Evolutionary conservation across 2,797 vertebrate genomes (phyloP), one percentile per base, ranked within the genome.

Genomic region (Luscinia luscinia): DNA sequence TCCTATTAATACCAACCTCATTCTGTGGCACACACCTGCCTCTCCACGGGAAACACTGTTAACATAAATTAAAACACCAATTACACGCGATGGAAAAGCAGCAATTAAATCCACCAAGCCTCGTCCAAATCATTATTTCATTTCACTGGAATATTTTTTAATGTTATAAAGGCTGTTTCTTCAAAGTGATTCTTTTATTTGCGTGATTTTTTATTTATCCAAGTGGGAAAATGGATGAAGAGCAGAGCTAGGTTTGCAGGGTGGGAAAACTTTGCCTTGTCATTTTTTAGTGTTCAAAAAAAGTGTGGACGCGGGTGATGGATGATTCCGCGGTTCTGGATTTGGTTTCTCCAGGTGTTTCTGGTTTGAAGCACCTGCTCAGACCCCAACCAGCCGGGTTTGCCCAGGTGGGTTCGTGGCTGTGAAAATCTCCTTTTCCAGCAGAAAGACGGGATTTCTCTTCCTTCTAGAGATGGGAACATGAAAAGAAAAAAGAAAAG

Each of bases 391-490:
- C 4, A 9, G 4, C 9, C 32, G 30, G 2, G 32, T 6, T 9
- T 21, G 52, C 36, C 15, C 70, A 15, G 67, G 51, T 45, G 74
- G 28, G 49, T 7, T 52, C 4, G n/a, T 0, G 67, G 55, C 15
- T 23, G 12, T 3, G 20, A 0, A 2, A 14, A 12, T 21, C 7
- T 30, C 6, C 3, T 21, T 9, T 15, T 2, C 1, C 0, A 0
- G 18, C 2, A 4, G 8, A 16, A 57, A 38, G 51, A 38, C 48
- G 15, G 5, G 13, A 1, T 10, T 1, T 49, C 24, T 51, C 15
- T 27, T 46, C 5, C 2, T 54, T 5, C 8, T 1, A 1, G 8
- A 43, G 10, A 36, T 3, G 6, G 34, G 18, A 34, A 4, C 2
- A 4, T 10, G 51, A 26, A 19, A 28, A 30, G 24, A 17, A 16